Base-by-base conservation (phyloP, 37 sponge, comb jelly and placozoan genomes). In the Theonella swinhoei region DNA sequence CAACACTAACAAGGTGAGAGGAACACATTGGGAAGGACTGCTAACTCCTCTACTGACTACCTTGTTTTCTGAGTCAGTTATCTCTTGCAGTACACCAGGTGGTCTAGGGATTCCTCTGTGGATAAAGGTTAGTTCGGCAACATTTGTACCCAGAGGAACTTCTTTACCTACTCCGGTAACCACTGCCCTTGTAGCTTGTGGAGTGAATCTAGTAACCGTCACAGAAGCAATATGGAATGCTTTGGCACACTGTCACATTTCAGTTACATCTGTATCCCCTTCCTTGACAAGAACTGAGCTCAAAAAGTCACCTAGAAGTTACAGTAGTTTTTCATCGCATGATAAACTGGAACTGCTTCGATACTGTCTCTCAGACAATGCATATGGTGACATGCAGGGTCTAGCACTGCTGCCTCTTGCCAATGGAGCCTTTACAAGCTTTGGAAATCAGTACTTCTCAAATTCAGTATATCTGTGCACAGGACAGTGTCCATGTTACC, bases 291-390 rank as follows among this genome's bases (percentile, higher is more conserved):
- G 77, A 23, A 1, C 43, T 35, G 24, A 28, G 1, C 23, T 89
- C 11, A 76, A 62, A 54, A 34, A 3, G 24, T 39, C 77, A 30
- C 32, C 31, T 31, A 19, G 33, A 17, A 71, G 77, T 37, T 89
- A 89, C 61, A 29, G 8, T 20, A 40, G 40, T 0, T 17, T 77
- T 78, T 62, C 38, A 8, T 9, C 37, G 36, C 30, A 23, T 60
- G 68, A 66, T 23, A 89, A 89, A 38, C 20, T 70, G 23, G 65
- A 74, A 29, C 37, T 89, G 62, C 80, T 89, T 35, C 58, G 24
- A 1, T 89, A 89, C 80, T 89, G 89, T 42, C 74, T 89, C 14
- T 67, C 59, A 24, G 84, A 89, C 41, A 36, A 73, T 11, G 19
- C 59, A 23, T 83, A 83, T 40, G n/a, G n/a, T 42, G 88, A 87